phyloP scores from a whole-genome alignment of 2,888 invertebrate genomes.

The Desoria tigrina region DNA sequence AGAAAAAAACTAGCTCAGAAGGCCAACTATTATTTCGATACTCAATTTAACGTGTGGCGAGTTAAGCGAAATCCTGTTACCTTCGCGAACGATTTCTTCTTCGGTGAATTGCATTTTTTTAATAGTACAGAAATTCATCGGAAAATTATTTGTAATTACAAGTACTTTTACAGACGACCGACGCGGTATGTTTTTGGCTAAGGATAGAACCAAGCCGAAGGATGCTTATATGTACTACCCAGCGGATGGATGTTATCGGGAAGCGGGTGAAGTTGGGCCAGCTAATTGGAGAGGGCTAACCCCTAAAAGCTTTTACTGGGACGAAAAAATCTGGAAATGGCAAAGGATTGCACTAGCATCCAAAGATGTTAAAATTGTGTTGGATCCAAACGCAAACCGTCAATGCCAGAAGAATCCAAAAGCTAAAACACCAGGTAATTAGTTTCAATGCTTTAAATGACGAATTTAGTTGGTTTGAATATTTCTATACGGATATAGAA shows the following conservation, averaged over 20 bases:
- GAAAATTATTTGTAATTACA: too few species aligned
- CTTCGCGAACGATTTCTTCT: conserved; percentile 33
- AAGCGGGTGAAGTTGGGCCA: conserved; percentile 5
- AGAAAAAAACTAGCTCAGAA: conserved; percentile 16
- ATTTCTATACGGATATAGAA: too few species aligned
- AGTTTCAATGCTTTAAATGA: too few species aligned
- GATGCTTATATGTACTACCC: conserved; percentile 26
- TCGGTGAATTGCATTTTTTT: too few species aligned
- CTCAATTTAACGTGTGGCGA: conserved; percentile 31
- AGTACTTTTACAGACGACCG: conserved; percentile 25
- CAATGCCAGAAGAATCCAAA: conserved; percentile 3
- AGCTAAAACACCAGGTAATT: conserved; percentile 5
- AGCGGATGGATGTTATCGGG: conserved; percentile 10
- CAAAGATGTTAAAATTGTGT: background rate
- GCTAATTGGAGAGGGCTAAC: conserved; percentile 26
- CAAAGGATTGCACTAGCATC: conserved; percentile 19
- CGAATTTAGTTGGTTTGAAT: too few species aligned
- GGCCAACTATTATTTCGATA: conserved; percentile 31
- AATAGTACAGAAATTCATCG: too few species aligned
- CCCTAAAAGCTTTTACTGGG: conserved; percentile 28
- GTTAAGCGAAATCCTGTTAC: conserved; percentile 27
- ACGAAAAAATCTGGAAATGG: conserved; percentile 26
- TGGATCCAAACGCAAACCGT: conserved; percentile 24
- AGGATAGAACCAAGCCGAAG: conserved; percentile 24
- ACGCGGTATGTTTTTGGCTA: conserved; percentile 28